phyloP scores from a whole-genome alignment of 2,888 invertebrate species.

The Caradrina kadenii region DNA sequence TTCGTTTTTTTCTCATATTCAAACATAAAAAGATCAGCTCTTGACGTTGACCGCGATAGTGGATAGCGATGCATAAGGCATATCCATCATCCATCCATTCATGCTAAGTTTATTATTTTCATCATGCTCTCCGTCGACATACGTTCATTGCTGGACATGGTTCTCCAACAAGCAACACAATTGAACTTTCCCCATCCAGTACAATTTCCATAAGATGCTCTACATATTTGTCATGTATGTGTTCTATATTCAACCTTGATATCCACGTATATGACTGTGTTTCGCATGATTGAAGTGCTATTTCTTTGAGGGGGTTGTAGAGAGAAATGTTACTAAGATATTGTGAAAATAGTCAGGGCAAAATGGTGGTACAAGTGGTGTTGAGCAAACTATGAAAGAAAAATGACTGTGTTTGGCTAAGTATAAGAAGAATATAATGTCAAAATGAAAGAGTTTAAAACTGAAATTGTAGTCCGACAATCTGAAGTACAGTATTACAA shows the following conservation, averaged over 20 bases:
- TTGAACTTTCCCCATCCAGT: background rate
- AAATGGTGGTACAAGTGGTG: background rate
- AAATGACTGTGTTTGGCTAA: no score
- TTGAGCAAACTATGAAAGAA: background rate
- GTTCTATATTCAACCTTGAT: background rate
- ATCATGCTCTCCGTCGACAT: no score
- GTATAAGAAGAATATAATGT: background rate
- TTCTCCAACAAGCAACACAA: background rate
- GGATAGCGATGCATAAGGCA: no score
- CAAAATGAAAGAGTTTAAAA: background rate
- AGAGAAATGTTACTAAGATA: background rate
- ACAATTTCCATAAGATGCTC: background rate
- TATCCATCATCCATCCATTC: no score
- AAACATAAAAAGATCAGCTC: no score
- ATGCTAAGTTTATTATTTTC: no score
- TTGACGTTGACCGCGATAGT: no score
- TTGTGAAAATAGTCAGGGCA: background rate
- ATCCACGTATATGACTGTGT: background rate
- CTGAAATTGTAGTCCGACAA: background rate
- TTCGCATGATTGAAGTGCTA: slow-evolving; percentile 33
- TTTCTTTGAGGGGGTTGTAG: slow-evolving; percentile 1
- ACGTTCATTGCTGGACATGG: no score
- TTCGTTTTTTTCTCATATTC: no score
- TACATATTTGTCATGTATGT: background rate
- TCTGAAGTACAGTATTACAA: background rate